Evolutionary conservation across 37 sponge, comb jelly and placozoan species (phyloP).

Genomic region (Bolinopsis microptera): DNA sequence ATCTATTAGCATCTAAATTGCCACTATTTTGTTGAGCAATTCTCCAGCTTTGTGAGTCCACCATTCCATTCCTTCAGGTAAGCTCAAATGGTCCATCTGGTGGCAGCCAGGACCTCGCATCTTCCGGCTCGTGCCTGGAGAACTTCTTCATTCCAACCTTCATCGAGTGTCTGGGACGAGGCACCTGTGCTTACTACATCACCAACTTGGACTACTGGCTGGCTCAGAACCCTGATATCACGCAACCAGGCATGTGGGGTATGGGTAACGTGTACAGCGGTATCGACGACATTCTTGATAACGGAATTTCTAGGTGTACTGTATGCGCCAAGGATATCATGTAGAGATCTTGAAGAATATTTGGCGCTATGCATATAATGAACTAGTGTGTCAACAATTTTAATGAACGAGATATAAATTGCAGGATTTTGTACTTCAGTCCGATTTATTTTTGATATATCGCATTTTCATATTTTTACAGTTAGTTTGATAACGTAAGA

Average conservation of each 20-base stretch:
- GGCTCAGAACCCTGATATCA: constrained; percentile 62
- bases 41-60: too few species aligned
- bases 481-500: too few species aligned
- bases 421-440: too few species aligned
- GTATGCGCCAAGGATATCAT: constrained; percentile 21
- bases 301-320: constrained; percentile 23
- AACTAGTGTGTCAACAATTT: too few species aligned
- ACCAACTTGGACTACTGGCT: constrained; percentile 64
- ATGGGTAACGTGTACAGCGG: constrained; percentile 66
- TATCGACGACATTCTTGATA: constrained; percentile 11
- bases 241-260: constrained; percentile 64
- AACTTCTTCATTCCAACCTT: constrained; percentile 40
- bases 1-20: too few species aligned
- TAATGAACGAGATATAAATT: too few species aligned
- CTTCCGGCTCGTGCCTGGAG: constrained; percentile 61
- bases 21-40: too few species aligned
- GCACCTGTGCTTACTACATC: constrained; percentile 65
- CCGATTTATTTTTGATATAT: too few species aligned
- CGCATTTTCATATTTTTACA: too few species aligned
- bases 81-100: constrained; percentile 45
- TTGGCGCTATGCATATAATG: too few species aligned
- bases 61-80: too few species aligned
- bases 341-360: too few species aligned
- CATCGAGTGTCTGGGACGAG: constrained; percentile 66
- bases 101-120: constrained; percentile 41